Percentiles rank a stretch among this genome's conserved stretches.
These are phyloP conservation scores for Leptopilina boulardi DNA, from an alignment of 1,140 invertebrate species.

Conservation along the genomic window DNA sequence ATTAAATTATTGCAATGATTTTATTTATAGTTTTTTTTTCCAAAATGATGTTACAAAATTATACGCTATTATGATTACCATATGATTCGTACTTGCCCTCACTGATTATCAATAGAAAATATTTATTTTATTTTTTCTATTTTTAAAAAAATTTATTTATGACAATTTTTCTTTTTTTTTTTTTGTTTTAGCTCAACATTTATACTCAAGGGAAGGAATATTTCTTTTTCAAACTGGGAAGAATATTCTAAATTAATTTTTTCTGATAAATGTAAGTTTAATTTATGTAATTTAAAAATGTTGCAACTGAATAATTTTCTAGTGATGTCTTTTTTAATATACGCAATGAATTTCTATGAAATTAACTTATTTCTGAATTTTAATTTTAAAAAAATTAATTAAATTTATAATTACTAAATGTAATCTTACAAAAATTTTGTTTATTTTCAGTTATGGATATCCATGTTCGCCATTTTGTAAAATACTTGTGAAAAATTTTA, in stretches of 20 bases:
- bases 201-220: too few species aligned
- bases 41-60: conserved; percentile 15
- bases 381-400: neutral
- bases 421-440: neutral
- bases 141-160: neutral
- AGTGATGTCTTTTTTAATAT: conserved; percentile 2
- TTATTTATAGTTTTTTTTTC: neutral
- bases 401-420: neutral
- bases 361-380: neutral
- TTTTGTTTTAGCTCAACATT: neutral
- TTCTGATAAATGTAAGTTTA: neutral
- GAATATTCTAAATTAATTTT: too few species aligned
- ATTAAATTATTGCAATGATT: neutral
- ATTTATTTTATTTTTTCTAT: neutral
- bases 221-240: too few species aligned
- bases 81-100: conserved; percentile 27
- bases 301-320: neutral
- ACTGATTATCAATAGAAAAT: neutral
- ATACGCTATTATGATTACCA: conserved; percentile 21
- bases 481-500: too few species aligned
- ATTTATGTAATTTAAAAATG: neutral
- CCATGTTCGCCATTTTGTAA: too few species aligned
- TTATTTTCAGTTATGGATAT: neutral
- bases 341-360: conserved; percentile 21
- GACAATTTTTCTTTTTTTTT: neutral